Evolutionary conservation across 1,140 invertebrate genomes (phyloP), one percentile per base, ranked within the genome.

Genomic region (Nephotettix cincticeps): DNA sequence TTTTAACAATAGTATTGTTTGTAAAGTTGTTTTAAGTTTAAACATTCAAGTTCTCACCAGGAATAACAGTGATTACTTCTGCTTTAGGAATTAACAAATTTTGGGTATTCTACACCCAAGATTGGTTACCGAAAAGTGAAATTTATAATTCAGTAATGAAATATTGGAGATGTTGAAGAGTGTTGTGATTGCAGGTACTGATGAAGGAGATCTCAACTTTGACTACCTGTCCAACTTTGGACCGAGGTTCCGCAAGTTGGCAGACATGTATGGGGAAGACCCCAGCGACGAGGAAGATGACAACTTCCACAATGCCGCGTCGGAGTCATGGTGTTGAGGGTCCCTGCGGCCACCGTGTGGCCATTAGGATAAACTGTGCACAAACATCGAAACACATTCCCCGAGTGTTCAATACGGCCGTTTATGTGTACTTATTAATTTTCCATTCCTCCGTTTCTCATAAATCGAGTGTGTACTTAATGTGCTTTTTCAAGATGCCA

Each of bases 161-260:
- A n/a, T n/a, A n/a, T n/a, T n/a, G n/a, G n/a, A n/a, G n/a, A n/a
- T n/a, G n/a, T n/a, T n/a, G n/a, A n/a, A 56, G 9, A 28, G 40
- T 25, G 43, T 27, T 45, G 64, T 51, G 47, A 21, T 30, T 36
- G 28, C 79, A 90, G 91, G 90, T 78, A 96, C 93, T 67, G 95
- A 97, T 79, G 95, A 96, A 77, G 93, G 93, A 64, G 95, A 97
- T 83, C 88, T 98, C 74, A 96, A 99, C 79, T 99, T 98, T 83
- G 96, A 98, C 81, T 97, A 98, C 83, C 84, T 99, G 74, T 96
- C 96, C 29, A 94, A 94, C 78, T 99, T 98, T 83, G 97, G 97
- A 32, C 96, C 96, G 36, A 87, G 96, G 69, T 99, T 99, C 87
- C 89, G 95, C 74, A 98, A 98, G 79, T 84, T 99, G 67, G 96